Percentiles rank a stretch among this genome's conserved stretches.
These are phyloP conservation scores for Alouatta palliata DNA, from an alignment of 2,113 vertebrate species.

Conservation along the genomic window DNA sequence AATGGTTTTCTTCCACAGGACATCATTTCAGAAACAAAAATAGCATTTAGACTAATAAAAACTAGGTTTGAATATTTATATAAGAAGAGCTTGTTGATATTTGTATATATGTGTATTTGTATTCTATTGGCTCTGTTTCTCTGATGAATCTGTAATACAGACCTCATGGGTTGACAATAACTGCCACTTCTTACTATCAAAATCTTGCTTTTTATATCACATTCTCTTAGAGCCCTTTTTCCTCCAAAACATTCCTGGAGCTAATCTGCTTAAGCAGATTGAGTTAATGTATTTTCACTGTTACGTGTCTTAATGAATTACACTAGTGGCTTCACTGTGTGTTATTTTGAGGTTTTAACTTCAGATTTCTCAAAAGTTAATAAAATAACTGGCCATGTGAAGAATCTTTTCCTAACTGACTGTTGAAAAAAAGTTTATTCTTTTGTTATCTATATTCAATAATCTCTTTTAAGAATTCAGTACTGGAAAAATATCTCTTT, in stretches of 20 bases:
- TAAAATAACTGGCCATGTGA: background rate
- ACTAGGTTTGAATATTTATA: conserved; percentile 75
- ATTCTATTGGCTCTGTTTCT: background rate
- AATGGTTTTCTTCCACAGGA: conserved; percentile 40
- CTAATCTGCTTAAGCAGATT: background rate
- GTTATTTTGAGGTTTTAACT: conserved; percentile 12
- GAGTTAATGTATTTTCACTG: background rate
- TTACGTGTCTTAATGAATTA: background rate
- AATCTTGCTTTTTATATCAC: background rate
- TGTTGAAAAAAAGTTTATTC: background rate
- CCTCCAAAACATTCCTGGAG: background rate
- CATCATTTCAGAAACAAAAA: conserved; percentile 63
- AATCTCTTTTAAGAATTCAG: conserved; percentile 3
- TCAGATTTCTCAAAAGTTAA: conserved; percentile 4
- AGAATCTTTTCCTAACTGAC: conserved; percentile 25
- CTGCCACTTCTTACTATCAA: background rate
- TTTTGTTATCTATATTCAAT: background rate
- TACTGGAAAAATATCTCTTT: background rate
- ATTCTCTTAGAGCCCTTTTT: background rate
- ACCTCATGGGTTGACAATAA: background rate
- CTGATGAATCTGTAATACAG: background rate
- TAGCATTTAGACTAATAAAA: conserved; percentile 69
- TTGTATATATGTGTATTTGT: background rate
- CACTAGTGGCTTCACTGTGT: background rate
- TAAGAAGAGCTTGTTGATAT: conserved; percentile 58